Evolutionary conservation across 2,888 invertebrate genomes (phyloP).

Genomic region (Dynastes grantii): DNA sequence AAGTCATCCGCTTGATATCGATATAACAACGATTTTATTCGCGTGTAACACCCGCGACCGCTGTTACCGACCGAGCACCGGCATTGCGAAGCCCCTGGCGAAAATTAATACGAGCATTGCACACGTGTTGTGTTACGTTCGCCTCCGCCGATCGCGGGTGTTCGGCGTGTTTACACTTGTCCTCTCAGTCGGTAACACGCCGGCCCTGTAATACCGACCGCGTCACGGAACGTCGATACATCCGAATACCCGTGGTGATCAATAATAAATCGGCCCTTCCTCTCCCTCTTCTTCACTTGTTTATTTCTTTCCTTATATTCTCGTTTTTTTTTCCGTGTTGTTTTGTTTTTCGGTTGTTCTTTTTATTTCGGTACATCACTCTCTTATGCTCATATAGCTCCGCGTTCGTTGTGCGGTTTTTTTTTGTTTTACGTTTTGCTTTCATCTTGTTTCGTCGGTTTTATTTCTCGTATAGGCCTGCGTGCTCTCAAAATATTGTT

Average conservation of each 20-base stretch:
- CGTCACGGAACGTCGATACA: slow-evolving; percentile 57
- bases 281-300: slow-evolving; percentile 6
- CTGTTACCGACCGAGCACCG: slow-evolving; percentile 9
- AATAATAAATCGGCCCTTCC: slow-evolving; percentile 54
- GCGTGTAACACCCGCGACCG: slow-evolving; percentile 22
- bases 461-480: neutral
- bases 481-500: slow-evolving; percentile 46
- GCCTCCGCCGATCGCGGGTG: slow-evolving; percentile 53
- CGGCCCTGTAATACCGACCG: slow-evolving; percentile 53
- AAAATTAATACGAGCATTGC: slow-evolving; percentile 54
- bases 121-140: slow-evolving; percentile 40
- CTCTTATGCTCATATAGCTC: neutral
- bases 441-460: neutral
- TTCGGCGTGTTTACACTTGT: slow-evolving; percentile 59
- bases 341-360: neutral
- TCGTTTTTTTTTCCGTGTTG: neutral
- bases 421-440: neutral
- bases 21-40: slow-evolving; percentile 32
- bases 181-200: slow-evolving; percentile 54
- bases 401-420: neutral
- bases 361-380: slow-evolving; percentile 8
- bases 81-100: slow-evolving; percentile 40
- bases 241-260: slow-evolving; percentile 58
- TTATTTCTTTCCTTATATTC: neutral
- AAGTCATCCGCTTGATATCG: neutral